phyloP scores from a whole-genome alignment of 2,888 invertebrate species.

The Galerucella calmariensis region DNA sequence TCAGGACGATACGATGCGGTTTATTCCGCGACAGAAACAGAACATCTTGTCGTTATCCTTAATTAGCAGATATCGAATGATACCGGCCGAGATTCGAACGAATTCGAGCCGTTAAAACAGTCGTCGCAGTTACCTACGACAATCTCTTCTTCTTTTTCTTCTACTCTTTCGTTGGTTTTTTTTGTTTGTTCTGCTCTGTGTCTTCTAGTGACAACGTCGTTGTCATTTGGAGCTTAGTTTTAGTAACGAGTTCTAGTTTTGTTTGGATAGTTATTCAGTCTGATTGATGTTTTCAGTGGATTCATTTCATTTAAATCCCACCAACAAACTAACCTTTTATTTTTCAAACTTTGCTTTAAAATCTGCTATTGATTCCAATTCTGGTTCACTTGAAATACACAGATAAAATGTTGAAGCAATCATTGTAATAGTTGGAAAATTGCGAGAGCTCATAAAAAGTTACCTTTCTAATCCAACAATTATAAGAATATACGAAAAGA shows the following conservation, averaged over 20 bases:
- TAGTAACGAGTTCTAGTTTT: not conserved
- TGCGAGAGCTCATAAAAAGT: too few relatives aligned
- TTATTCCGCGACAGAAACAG: conserved; percentile 38
- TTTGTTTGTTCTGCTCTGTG: conserved; percentile 10
- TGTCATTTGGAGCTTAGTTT: not conserved
- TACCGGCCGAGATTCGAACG: conserved; percentile 40
- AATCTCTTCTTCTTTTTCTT: conserved; percentile 19
- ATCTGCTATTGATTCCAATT: too few relatives aligned
- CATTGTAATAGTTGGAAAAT: too few relatives aligned
- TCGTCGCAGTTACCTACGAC: conserved; percentile 37
- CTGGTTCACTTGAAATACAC: too few relatives aligned
- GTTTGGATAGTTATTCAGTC: not conserved
- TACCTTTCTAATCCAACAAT: too few relatives aligned
- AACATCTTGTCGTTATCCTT: conserved; percentile 45
- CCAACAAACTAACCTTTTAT: too few relatives aligned
- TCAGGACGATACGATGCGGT: conserved; percentile 19
- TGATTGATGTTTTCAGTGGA: not conserved
- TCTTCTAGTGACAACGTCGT: conserved; percentile 8
- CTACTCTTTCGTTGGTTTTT: too few relatives aligned
- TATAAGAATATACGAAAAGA: too few relatives aligned
- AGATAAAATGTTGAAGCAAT: too few relatives aligned
- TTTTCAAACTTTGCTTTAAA: too few relatives aligned
- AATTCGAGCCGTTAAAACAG: conserved; percentile 46
- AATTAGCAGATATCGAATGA: conserved; percentile 49
- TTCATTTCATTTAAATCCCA: not conserved